Base-by-base conservation (phyloP, 1,140 invertebrate genomes). In the Dendrolimus kikuchii region DNA sequence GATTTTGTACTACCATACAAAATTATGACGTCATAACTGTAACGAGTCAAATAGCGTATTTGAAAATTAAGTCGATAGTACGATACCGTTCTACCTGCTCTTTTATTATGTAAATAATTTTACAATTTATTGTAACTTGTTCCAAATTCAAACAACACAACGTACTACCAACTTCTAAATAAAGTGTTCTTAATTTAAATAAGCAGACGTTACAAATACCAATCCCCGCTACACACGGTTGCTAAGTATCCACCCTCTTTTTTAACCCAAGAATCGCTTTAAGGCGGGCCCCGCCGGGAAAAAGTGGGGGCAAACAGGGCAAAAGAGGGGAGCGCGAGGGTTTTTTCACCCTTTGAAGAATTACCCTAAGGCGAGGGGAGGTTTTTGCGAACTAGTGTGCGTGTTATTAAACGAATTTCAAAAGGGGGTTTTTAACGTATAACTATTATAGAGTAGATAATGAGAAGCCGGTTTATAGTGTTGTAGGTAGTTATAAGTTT, bases 331-430 rank as follows among this genome's bases (percentile, higher is more conserved):
- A 40, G 51, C 38, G 55, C 58, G 78, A 23, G 70, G 72, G 71
- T 86, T 86, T 86, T 86, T 86, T 81, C 80, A 78, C 82, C 82
- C 82, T 83, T 81, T 82, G 79, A 83, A 83, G 79, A 85, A 85
- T 85, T 81, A 77, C 77, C 80, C 76, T 68, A 82, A 81, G 81
- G 81, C 79, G 71, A 59, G 71, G 72, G 76, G 74, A 64, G 70
- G 62, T 66, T 67, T 70, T 66, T 64, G 68, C 64, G 51, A 53
- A 40, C 59, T 49, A 70, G 63, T 77, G 76, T 69, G 75, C 59
- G 76, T 66, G 66, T 76, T 45, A 64, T 75, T 64, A 75, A 69
- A 72, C 65, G 72, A 74, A 77, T 79, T 71, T 71, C 75, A 79
- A 83, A 68, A 78, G 76, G 76, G 74, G 73, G 81, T 83, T 83